phyloP scores from a whole-genome alignment of 2,113 vertebrate species.

The Carassius gibelio region DNA sequence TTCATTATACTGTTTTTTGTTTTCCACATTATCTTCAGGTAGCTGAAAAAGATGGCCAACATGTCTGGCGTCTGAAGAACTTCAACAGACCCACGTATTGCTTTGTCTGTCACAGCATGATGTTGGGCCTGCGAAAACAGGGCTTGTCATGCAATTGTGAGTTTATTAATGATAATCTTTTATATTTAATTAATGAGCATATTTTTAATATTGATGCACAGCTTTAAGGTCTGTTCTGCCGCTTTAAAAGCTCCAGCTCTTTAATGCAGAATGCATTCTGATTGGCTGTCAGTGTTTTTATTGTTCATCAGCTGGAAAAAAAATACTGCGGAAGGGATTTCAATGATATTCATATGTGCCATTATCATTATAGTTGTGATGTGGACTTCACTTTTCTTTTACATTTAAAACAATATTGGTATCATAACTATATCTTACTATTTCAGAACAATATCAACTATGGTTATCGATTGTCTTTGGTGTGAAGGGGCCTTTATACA shows the following conservation, averaged over 20 bases:
- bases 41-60: slow-evolving; percentile 83
- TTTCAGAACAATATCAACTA: too few relatives aligned
- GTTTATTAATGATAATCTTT: slow-evolving; percentile 41
- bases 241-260: background rate
- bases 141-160: slow-evolving; percentile 87
- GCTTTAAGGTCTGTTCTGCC: background rate
- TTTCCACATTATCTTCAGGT: slow-evolving; percentile 69
- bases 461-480: too few relatives aligned
- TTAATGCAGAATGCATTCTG: background rate
- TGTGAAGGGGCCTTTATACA: too few relatives aligned
- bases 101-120: slow-evolving; percentile 81
- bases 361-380: too few relatives aligned
- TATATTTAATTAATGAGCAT: background rate
- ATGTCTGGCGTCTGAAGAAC: slow-evolving; percentile 88
- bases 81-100: slow-evolving; percentile 86
- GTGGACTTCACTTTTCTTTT: too few relatives aligned
- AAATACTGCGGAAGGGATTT: too few relatives aligned
- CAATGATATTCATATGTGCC: too few relatives aligned
- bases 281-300: background rate
- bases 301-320: too few relatives aligned
- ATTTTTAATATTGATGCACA: background rate
- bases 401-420: too few relatives aligned
- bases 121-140: slow-evolving; percentile 86
- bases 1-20: background rate
- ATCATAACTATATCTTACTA: too few relatives aligned